Evolutionary conservation across 2,797 vertebrate species (phyloP).

Genomic region (Phaenicophaeus curvirostris): DNA sequence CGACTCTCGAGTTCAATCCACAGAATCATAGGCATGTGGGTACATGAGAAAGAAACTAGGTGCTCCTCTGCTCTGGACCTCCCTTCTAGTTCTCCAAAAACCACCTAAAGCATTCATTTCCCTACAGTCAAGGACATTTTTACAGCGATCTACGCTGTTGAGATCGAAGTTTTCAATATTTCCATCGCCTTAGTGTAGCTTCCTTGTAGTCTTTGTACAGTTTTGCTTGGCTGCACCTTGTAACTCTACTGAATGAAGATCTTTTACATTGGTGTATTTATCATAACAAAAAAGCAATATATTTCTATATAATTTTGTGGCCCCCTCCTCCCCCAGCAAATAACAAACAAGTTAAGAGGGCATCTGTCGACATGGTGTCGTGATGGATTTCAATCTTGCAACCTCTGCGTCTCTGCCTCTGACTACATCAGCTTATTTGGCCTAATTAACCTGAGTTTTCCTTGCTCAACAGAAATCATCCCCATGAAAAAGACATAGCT

Average conservation of each 20-base stretch:
- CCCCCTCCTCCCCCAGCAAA: neutral
- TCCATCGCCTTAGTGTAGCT: neutral
- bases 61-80: neutral
- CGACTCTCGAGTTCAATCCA: neutral
- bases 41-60: neutral
- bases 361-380: neutral
- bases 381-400: slow-evolving; percentile 55
- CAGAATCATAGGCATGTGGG: rapidly evolving
- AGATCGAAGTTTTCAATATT: neutral
- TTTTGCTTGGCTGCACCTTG: neutral
- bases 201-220: neutral
- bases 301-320: slow-evolving; percentile 2
- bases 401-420: slow-evolving; percentile 48
- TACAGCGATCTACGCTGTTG: neutral
- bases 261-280: neutral
- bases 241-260: neutral
- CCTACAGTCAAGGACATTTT: neutral
- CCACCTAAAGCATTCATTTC: neutral
- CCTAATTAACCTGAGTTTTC: slow-evolving; percentile 62
- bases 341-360: slow-evolving; percentile 27
- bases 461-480: slow-evolving; percentile 61
- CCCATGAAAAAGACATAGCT: slow-evolving; percentile 17
- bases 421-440: slow-evolving; percentile 48
- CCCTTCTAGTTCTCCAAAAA: neutral
- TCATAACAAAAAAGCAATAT: neutral